These are phyloP conservation scores for Nesogale talazaci DNA, from an alignment of 2,113 vertebrate species.

Conservation along the genomic window DNA sequence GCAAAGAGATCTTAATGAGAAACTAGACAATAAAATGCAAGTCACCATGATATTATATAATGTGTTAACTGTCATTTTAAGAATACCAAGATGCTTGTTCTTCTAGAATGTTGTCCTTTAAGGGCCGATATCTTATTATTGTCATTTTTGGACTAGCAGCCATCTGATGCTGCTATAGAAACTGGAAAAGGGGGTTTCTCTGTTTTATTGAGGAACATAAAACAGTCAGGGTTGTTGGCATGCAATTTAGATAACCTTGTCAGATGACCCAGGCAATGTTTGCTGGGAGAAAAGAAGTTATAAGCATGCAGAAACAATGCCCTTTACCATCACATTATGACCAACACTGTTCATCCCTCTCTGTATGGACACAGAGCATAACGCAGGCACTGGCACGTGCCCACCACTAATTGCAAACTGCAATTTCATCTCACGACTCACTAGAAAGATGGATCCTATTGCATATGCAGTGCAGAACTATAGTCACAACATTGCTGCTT, in stretches of 20 bases:
- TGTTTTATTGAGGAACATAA: not conserved
- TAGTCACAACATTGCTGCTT: not conserved
- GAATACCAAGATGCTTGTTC: not conserved
- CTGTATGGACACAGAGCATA: not conserved
- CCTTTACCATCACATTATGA: not conserved
- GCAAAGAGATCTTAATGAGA: not conserved
- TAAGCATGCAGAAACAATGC: not conserved
- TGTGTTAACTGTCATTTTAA: not conserved
- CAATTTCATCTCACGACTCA: not conserved
- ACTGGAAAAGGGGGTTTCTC: not conserved
- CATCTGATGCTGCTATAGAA: not conserved
- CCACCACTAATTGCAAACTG: not conserved
- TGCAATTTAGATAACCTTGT: not conserved
- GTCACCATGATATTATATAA: not conserved
- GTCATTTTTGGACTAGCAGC: not conserved
- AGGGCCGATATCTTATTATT: not conserved
- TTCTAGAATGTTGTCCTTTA: not conserved
- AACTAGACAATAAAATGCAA: not conserved
- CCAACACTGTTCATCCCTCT: not conserved
- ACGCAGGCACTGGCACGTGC: not conserved
- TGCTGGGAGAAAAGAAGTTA: not conserved
- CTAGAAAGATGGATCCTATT: not conserved
- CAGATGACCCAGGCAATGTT: not conserved
- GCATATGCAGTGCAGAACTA: not conserved
- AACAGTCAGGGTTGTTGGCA: fast-evolving